Evolutionary conservation across 2,113 vertebrate species (phyloP), one percentile per base, ranked within the genome.

Genomic region (Corynorhinus townsendii): DNA sequence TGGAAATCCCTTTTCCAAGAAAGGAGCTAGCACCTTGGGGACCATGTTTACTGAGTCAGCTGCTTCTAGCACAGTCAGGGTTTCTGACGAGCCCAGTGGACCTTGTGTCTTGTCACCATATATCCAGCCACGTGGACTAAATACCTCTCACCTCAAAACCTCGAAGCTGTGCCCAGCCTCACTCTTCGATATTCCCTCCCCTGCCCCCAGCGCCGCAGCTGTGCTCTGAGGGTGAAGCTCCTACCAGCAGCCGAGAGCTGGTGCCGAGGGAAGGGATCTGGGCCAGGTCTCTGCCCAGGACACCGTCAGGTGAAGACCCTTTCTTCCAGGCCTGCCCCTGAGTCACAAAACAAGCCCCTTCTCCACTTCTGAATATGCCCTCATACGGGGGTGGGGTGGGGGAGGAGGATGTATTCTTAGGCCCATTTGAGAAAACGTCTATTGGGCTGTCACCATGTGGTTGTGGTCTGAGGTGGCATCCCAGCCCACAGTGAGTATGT

Each of bases 1-100:
- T 91, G 96, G 79, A 77, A 95, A 84, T 40, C 87, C 45, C 72
- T 94, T 94, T 97, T 95, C 96, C 91, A 96, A 95, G 97, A 97
- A 96, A 92, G 59, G 92, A 92, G 38, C 62, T 20, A 77, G 64
- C 43, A 28, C 54, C 82, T 77, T 4, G 5, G 90, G 69, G 47
- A 92, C 91, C 16, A 0, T 71, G 86, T 86, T 95, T 86, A 77
- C 38, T 47, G 54, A 84, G 62, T 77, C 83, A 72, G 52, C 86
- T 4, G 1, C 47, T 89, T 66, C 47, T 26, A 59, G 83, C 56
- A 79, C 7, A 38, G 5, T 71, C 59, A 76, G n/a, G 40, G 14
- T 35, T 93, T 49, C 64, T 69, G 68, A 56, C 14, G 6, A 85
- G 33, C 69, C 33, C 40, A 22, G 30, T n/a, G n/a, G 72, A 47